phyloP scores from a whole-genome alignment of 2,797 vertebrate species.

The Myiotriccus ornatus region DNA sequence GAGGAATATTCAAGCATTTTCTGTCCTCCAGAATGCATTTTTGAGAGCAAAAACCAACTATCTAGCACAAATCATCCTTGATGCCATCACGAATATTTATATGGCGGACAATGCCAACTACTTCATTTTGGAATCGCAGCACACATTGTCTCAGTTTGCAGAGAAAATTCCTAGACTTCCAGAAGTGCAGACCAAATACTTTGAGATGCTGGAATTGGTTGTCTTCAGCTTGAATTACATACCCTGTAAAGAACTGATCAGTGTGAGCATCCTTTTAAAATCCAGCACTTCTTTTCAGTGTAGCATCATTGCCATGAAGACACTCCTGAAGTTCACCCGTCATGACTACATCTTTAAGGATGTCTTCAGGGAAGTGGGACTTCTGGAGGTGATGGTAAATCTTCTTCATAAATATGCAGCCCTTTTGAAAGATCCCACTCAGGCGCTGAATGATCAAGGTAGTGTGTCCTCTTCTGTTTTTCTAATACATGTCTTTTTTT shows the following conservation, averaged over 20 bases:
- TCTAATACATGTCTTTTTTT: not conserved
- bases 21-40: constrained; percentile 95
- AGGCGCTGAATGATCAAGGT: constrained; percentile 88
- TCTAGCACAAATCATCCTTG: constrained; percentile 90
- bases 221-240: constrained; percentile 98
- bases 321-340: constrained; percentile 89
- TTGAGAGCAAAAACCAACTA: constrained; percentile 91
- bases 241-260: constrained; percentile 98
- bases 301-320: constrained; percentile 90
- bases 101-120: constrained; percentile 93
- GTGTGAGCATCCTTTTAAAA: constrained; percentile 95
- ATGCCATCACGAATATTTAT: constrained; percentile 93
- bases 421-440: constrained; percentile 92
- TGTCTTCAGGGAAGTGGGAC: constrained; percentile 95
- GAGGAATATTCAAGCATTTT: constrained; percentile 94
- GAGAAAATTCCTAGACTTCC: constrained; percentile 92
- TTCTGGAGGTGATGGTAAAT: constrained; percentile 97
- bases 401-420: constrained; percentile 97
- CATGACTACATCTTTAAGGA: constrained; percentile 96
- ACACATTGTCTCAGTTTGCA: constrained; percentile 93
- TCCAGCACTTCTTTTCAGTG: constrained; percentile 90
- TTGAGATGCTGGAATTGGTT: constrained; percentile 94
- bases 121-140: constrained; percentile 96
- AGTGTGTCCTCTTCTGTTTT: not conserved
- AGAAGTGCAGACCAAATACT: constrained; percentile 93